These are phyloP conservation scores for Siphonodentalium dalli DNA, from an alignment of 2,888 invertebrate species.

Conservation along the genomic window DNA sequence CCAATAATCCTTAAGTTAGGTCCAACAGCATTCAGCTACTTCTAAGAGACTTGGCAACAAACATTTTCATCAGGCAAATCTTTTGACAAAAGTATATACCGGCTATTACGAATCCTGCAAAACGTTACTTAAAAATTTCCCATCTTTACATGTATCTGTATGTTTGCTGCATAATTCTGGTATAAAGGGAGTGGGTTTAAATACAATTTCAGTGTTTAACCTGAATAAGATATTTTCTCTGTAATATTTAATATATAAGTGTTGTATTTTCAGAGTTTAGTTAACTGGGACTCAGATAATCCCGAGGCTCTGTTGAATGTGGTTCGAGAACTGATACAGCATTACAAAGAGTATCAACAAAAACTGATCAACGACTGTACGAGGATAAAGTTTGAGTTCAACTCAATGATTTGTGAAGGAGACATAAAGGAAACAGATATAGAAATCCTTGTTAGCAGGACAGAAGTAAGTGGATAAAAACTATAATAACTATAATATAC, in stretches of 20 bases:
- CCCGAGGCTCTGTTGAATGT: conserved; percentile 71
- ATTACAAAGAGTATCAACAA: conserved; percentile 73
- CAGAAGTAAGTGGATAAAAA: conserved; percentile 34
- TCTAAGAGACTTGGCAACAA: too few relatives aligned
- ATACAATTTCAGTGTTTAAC: too few relatives aligned
- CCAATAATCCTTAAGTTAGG: too few relatives aligned
- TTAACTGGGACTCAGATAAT: conserved; percentile 73
- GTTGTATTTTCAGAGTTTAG: conserved; percentile 62
- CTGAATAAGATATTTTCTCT: not conserved
- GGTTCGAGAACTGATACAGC: conserved; percentile 71
- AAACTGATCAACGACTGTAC: conserved; percentile 62
- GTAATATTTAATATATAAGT: not conserved
- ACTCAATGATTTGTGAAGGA: conserved; percentile 70
- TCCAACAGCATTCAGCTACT: too few relatives aligned
- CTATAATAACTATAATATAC: not conserved
- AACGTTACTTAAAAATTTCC: too few relatives aligned
- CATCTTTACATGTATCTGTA: too few relatives aligned
- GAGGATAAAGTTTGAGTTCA: conserved; percentile 73
- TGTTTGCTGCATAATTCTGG: too few relatives aligned
- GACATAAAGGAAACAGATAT: conserved; percentile 71
- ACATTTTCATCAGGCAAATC: too few relatives aligned
- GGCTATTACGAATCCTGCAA: too few relatives aligned
- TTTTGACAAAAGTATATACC: too few relatives aligned
- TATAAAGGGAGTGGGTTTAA: too few relatives aligned
- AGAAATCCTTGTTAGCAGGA: conserved; percentile 71